These are phyloP conservation scores for Hyla sarda DNA, from an alignment of 2,113 vertebrate species.

Conservation along the genomic window DNA sequence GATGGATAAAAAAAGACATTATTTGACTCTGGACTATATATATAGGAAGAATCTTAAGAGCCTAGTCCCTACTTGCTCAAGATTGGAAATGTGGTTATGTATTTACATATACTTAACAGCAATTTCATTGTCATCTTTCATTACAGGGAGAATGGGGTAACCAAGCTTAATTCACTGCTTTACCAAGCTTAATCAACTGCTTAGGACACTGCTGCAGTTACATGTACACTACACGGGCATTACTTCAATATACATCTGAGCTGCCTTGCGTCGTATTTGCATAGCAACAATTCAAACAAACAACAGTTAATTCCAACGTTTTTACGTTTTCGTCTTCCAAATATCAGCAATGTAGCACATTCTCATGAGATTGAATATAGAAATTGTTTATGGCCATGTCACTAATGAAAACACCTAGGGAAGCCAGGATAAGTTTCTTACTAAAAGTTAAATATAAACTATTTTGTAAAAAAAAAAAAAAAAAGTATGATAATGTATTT, in stretches of 20 bases:
- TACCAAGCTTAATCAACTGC: constrained; percentile 50
- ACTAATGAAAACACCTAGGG: constrained; percentile 7
- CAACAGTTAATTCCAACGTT: constrained; percentile 33
- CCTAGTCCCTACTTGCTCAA: too few relatives aligned
- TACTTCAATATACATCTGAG: constrained; percentile 19
- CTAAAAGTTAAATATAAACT: constrained; percentile 4
- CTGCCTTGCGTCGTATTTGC: constrained; percentile 36
- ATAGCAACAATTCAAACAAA: constrained; percentile 41
- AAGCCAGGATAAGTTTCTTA: constrained; percentile 20
- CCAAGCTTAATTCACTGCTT: not conserved
- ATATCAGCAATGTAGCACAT: not conserved
- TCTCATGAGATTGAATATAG: not conserved
- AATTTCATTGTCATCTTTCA: constrained; percentile 22
- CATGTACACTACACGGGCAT: constrained; percentile 7
- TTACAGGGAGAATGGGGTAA: not conserved
- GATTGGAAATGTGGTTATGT: too few relatives aligned
- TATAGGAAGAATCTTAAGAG: too few relatives aligned
- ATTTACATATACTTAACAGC: too few relatives aligned
- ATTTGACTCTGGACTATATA: too few relatives aligned
- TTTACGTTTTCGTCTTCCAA: constrained; percentile 30
- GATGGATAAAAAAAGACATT: too few relatives aligned
- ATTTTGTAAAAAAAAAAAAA: not conserved
- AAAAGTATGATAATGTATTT: too few relatives aligned
- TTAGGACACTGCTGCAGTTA: not conserved
- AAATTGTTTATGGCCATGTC: not conserved